Percentiles rank a stretch among this genome's conserved stretches.
Evolutionary conservation across 1,140 invertebrate genomes (phyloP).

Genomic region (Caerostris extrusa): DNA sequence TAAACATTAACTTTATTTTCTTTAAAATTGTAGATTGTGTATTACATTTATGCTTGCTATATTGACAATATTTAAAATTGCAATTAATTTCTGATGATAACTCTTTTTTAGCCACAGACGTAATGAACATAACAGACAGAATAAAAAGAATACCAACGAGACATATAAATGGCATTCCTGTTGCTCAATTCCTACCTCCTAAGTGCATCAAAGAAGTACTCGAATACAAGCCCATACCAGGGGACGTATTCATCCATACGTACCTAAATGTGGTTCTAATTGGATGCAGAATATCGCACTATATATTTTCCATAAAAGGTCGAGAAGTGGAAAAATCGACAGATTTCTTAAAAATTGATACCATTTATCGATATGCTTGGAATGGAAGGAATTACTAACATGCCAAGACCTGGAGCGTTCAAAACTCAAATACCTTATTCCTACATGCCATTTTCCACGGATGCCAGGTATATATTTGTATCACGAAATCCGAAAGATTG

Average conservation of each 20-base stretch:
- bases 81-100: too few species aligned
- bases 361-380: conserved; percentile 53
- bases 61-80: too few species aligned
- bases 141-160: too few species aligned
- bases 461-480: conserved; percentile 87
- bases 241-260: conserved; percentile 77
- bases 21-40: too few species aligned
- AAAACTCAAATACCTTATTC: conserved; percentile 90
- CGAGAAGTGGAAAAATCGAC: neutral
- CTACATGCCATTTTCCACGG: conserved; percentile 84
- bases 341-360: neutral
- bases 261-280: conserved; percentile 79
- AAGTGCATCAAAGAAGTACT: conserved; percentile 51
- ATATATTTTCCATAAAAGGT: conserved; percentile 56
- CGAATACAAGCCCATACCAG: conserved; percentile 73
- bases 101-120: too few species aligned
- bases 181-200: conserved; percentile 1
- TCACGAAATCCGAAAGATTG: conserved; percentile 93
- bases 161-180: neutral
- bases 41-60: too few species aligned
- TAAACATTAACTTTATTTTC: too few species aligned
- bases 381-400: neutral
- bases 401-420: conserved; percentile 14
- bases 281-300: conserved; percentile 81
- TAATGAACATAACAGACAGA: too few species aligned